phyloP scores from a whole-genome alignment of 2,113 vertebrate genomes.

The Neopipo cinnamomea region DNA sequence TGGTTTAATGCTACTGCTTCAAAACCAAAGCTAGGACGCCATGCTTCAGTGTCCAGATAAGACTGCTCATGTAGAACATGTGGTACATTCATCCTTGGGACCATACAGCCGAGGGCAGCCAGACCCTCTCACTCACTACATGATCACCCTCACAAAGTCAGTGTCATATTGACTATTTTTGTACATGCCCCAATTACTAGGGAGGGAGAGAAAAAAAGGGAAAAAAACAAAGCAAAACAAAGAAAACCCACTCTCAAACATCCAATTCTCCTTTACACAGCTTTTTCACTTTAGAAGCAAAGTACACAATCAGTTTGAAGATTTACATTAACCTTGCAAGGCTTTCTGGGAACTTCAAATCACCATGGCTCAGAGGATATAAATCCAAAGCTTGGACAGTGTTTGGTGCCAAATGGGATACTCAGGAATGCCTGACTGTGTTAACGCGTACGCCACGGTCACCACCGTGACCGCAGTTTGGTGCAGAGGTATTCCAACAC shows the following conservation, averaged over 20 bases:
- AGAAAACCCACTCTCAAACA: background rate
- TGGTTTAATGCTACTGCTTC: background rate
- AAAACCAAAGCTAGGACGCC: background rate
- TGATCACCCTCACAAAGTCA: background rate
- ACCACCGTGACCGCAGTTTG: background rate
- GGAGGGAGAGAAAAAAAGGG: background rate
- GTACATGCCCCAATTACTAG: fast-evolving
- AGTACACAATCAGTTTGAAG: background rate
- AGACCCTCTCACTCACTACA: background rate
- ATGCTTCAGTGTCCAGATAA: background rate
- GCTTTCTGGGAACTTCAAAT: background rate
- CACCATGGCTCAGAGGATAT: background rate
- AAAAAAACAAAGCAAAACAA: background rate
- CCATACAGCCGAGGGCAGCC: background rate
- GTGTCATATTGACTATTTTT: background rate
- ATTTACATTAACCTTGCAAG: background rate
- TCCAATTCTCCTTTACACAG: background rate
- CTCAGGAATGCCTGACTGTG: background rate
- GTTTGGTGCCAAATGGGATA: background rate
- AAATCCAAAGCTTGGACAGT: background rate
- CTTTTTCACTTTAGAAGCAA: background rate
- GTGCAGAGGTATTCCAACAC: background rate
- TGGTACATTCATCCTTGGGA: background rate
- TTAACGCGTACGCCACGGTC: background rate
- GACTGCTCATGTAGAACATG: fast-evolving